Conservation (phyloP, 2,888 invertebrate species). For the Siphonodentalium dalli region DNA sequence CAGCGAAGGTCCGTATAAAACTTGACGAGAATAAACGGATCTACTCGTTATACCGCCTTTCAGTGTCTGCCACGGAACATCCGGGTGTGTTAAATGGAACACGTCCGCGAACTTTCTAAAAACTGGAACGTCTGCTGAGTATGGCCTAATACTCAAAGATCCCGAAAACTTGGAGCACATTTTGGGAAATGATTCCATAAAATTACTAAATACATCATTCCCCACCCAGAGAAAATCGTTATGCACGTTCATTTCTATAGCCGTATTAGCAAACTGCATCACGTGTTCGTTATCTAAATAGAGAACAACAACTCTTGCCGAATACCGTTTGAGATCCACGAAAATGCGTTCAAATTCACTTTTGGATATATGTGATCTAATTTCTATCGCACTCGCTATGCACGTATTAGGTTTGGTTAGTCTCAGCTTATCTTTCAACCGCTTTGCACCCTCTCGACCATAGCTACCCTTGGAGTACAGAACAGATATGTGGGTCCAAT, state of each 20-base stretch:
- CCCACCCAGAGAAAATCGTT: constrained; percentile 56
- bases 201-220: constrained; percentile 44
- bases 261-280: constrained; percentile 33
- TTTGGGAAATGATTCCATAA: constrained; percentile 25
- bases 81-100: too few relatives aligned
- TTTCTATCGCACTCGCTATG: constrained; percentile 39
- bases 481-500: constrained; percentile 82
- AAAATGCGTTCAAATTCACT: constrained; percentile 15
- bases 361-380: constrained; percentile 14
- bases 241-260: constrained; percentile 26
- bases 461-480: constrained; percentile 75
- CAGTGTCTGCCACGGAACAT: too few relatives aligned
- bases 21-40: too few relatives aligned
- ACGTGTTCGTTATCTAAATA: constrained; percentile 50
- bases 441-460: constrained; percentile 44
- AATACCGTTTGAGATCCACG: constrained; percentile 2
- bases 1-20: too few relatives aligned
- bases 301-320: constrained; percentile 46
- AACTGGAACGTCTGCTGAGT: constrained; percentile 12
- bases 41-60: too few relatives aligned
- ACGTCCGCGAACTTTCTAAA: constrained; percentile 14
- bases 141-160: constrained; percentile 29
- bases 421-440: constrained; percentile 21
- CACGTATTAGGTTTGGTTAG: constrained; percentile 26
- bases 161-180: constrained; percentile 28